Conservation (phyloP, 1,140 invertebrate genomes). For the Musca vetustissima region DNA sequence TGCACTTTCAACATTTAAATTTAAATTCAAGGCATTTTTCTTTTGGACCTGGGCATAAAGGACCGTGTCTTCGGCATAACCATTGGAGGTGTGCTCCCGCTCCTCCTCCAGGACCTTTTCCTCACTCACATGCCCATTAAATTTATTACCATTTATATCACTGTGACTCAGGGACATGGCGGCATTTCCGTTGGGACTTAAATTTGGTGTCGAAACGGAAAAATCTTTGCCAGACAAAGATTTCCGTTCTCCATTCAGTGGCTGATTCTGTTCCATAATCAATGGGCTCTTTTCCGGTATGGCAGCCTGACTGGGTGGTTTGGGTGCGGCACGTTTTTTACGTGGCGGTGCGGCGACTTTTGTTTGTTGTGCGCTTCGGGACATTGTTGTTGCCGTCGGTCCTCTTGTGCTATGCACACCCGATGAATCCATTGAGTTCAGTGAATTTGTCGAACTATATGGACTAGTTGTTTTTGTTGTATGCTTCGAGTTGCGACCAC, state of each 20-base stretch:
- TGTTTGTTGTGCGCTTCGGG: slow-evolving; percentile 8
- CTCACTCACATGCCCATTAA: slow-evolving; percentile 31
- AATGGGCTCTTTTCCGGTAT: slow-evolving; percentile 46
- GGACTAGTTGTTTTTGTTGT: slow-evolving; percentile 53
- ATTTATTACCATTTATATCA: slow-evolving; percentile 28
- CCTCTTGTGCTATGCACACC: slow-evolving; percentile 37
- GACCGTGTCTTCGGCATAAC: slow-evolving; percentile 12
- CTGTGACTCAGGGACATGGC: neutral
- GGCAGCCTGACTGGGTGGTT: slow-evolving; percentile 48
- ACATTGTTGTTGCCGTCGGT: too few species aligned
- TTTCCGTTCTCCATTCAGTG: slow-evolving; percentile 2
- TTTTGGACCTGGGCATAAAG: slow-evolving; percentile 21
- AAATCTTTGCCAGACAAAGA: slow-evolving; percentile 42
- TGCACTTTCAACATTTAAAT: slow-evolving; percentile 24
- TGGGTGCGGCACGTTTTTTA: slow-evolving; percentile 50
- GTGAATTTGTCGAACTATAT: slow-evolving; percentile 53
- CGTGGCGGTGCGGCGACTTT: slow-evolving; percentile 40
- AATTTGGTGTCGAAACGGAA: slow-evolving; percentile 52
- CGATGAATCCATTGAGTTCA: slow-evolving; percentile 54
- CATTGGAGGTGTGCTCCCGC: slow-evolving; percentile 7
- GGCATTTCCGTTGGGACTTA: slow-evolving; percentile 27
- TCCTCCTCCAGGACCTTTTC: slow-evolving; percentile 13
- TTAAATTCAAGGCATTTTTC: slow-evolving; percentile 26
- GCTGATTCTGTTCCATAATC: slow-evolving; percentile 24
- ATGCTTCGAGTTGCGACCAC: slow-evolving; percentile 52